Percentiles rank a stretch among this genome's conserved stretches.
These are phyloP conservation scores for Sciaenops ocellatus DNA, from an alignment of 2,797 vertebrate species.

Conservation along the genomic window DNA sequence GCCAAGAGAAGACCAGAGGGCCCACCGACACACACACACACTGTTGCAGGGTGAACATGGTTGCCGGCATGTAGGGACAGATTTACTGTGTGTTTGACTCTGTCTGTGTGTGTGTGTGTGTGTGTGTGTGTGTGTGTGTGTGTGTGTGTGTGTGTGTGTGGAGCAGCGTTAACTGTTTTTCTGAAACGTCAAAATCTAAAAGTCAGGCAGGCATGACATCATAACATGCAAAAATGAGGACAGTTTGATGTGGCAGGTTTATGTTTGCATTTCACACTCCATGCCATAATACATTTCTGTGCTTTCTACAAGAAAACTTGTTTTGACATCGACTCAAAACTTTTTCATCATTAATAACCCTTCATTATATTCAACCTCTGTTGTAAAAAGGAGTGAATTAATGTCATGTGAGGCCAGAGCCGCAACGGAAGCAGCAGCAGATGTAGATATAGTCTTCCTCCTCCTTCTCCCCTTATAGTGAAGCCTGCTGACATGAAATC, in stretches of 20 bases:
- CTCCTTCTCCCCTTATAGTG: constrained; percentile 25
- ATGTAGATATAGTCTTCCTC: constrained; percentile 20
- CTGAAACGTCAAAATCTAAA: constrained; percentile 19
- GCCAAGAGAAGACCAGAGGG: constrained; percentile 73
- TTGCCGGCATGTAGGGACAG: constrained; percentile 20
- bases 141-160: constrained; percentile 27
- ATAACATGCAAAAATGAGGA: constrained; percentile 49
- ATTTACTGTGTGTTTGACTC: constrained; percentile 41
- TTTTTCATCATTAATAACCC: constrained; percentile 27
- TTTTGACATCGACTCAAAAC: constrained; percentile 14
- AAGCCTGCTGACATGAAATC: constrained; percentile 34
- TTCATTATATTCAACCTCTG: constrained; percentile 8
- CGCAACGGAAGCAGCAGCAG: constrained; percentile 38
- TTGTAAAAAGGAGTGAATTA: constrained; percentile 16
- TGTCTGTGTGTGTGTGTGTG: too few relatives aligned
- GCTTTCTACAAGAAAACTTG: constrained; percentile 42
- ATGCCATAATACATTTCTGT: constrained; percentile 11
- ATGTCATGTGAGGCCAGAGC: constrained; percentile 11
- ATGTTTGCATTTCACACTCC: constrained; percentile 40
- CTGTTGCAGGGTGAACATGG: constrained; percentile 32
- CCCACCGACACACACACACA: constrained; percentile 37
- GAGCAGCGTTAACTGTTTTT: neutral
- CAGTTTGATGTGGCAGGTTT: constrained; percentile 67
- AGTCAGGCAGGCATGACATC: constrained; percentile 47
- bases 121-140: constrained; percentile 1